phyloP scores from a whole-genome alignment of 2,113 vertebrate species.

The Uropsilus gracilis region DNA sequence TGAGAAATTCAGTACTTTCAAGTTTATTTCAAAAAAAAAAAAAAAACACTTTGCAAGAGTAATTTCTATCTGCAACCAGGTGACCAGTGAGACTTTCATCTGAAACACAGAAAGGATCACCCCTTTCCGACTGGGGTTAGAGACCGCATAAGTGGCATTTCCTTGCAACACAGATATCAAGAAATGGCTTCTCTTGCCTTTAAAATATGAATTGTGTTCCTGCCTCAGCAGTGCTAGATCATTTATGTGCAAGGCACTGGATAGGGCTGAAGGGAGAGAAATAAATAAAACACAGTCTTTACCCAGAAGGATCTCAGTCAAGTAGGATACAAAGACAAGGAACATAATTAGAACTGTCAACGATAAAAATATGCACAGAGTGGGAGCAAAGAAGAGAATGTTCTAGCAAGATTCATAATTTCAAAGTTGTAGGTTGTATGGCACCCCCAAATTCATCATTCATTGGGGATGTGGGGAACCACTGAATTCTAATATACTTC shows the following conservation, averaged over 20 bases:
- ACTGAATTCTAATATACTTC: not conserved
- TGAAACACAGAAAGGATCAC: not conserved
- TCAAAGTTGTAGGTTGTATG: not conserved
- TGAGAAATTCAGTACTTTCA: constrained; percentile 1
- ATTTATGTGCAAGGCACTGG: not conserved
- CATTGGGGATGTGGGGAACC: not conserved
- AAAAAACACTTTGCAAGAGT: not conserved
- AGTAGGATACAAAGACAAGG: constrained; percentile 25
- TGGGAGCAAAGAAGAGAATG: not conserved
- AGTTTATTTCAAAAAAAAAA: not conserved
- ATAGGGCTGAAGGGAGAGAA: constrained; percentile 15
- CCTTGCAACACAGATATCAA: not conserved
- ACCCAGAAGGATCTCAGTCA: constrained; percentile 15
- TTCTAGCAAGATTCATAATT: not conserved
- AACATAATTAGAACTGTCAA: constrained; percentile 25
- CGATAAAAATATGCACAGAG: constrained; percentile 40
- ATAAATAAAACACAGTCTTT: constrained; percentile 37
- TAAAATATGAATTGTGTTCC: not conserved
- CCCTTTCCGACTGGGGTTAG: not conserved
- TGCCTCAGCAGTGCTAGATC: not conserved
- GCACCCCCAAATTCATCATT: not conserved
- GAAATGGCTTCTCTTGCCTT: not conserved
- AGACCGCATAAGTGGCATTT: not conserved
- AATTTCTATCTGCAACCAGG: not conserved
- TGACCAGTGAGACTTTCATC: not conserved